Conservation (phyloP, 2,888 invertebrate species). For the Lithophane semibrunnea region DNA sequence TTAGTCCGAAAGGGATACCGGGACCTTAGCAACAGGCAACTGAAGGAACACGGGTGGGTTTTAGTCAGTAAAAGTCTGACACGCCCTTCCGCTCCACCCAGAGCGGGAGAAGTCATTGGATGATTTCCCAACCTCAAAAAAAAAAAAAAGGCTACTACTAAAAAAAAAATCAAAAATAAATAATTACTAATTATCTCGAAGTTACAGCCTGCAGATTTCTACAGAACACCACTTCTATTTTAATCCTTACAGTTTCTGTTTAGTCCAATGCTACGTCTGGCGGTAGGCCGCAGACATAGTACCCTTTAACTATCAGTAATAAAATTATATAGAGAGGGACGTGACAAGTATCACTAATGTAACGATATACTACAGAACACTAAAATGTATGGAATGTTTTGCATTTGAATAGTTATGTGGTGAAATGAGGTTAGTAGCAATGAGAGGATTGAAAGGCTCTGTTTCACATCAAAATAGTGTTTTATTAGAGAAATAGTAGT, state of each 20-base stretch:
- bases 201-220: neutral
- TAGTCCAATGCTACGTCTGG: slow-evolving; percentile 9
- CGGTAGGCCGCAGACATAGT: slow-evolving; percentile 27
- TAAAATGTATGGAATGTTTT: slow-evolving; percentile 21
- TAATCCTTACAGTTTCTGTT: slow-evolving; percentile 14
- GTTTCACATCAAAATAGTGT: neutral
- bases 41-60: too few relatives aligned
- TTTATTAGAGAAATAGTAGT: neutral
- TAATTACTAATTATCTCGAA: too few relatives aligned
- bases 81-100: too few relatives aligned
- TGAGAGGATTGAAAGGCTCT: too few relatives aligned
- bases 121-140: too few relatives aligned
- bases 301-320: slow-evolving; percentile 25
- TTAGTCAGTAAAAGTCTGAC: too few relatives aligned
- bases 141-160: too few relatives aligned
- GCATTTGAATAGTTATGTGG: slow-evolving; percentile 26
- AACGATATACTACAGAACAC: slow-evolving; percentile 8
- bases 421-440: neutral
- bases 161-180: too few relatives aligned
- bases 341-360: slow-evolving; percentile 34
- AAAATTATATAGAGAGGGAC: slow-evolving; percentile 39
- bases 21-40: too few relatives aligned
- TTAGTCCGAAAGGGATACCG: too few relatives aligned
- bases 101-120: too few relatives aligned
- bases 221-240: neutral